A percentile compares a stretch with the other conserved stretches of the same genome.
These are phyloP conservation scores for Ornithorhynchus anatinus DNA, from an alignment of 2,113 vertebrate genomes.

Conservation along the genomic window DNA sequence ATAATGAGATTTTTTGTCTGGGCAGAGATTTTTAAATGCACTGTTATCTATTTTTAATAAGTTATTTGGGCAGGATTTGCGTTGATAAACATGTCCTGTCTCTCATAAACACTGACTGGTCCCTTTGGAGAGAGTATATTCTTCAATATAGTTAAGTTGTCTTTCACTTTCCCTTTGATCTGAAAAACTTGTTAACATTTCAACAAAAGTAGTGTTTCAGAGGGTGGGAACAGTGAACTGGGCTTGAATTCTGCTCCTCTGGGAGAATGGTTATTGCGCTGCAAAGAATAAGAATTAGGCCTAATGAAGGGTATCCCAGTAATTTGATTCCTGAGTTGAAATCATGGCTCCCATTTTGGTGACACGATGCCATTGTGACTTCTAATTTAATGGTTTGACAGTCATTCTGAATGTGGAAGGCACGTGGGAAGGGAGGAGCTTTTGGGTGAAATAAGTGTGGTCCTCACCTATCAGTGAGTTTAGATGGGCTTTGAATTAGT, in stretches of 20 bases:
- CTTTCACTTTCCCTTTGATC: background rate
- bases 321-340: background rate
- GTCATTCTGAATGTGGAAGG: too few relatives aligned
- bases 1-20: conserved; percentile 16
- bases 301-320: background rate
- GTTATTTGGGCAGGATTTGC: background rate
- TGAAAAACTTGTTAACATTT: background rate
- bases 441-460: too few relatives aligned
- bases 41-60: conserved; percentile 33
- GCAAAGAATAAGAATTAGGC: background rate
- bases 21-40: background rate
- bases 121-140: background rate
- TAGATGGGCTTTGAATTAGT: too few relatives aligned
- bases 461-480: too few relatives aligned
- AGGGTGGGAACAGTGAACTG: background rate
- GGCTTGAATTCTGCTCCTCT: background rate
- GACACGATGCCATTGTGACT: too few relatives aligned
- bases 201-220: background rate
- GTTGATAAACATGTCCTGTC: background rate
- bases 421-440: too few relatives aligned
- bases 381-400: too few relatives aligned
- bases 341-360: background rate
- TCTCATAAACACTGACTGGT: background rate
- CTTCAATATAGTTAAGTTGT: background rate
- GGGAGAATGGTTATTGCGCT: background rate